These are phyloP conservation scores for Cyphomyrmex costatus DNA, from an alignment of 1,140 invertebrate species.

Conservation along the genomic window DNA sequence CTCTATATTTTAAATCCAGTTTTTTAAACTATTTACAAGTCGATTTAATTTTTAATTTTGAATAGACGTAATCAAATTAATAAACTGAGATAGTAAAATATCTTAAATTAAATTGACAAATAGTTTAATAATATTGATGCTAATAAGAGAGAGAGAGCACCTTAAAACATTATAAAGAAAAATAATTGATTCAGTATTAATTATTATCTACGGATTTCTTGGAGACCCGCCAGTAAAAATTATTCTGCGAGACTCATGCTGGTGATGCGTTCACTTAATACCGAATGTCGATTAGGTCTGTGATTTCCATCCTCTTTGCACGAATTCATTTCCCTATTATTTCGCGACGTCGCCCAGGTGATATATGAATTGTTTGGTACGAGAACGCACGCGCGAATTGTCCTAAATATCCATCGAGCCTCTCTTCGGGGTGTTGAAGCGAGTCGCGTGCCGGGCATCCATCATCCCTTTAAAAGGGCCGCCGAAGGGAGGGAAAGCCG, in stretches of 20 bases:
- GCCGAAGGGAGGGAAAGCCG: constrained; percentile 74
- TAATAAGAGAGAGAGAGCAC: no score
- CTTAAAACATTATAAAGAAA: no score
- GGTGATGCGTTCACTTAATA: constrained; percentile 52
- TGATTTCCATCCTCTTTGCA: constrained; percentile 83
- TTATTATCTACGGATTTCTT: neutral
- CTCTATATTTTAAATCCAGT: no score
- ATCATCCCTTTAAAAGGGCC: constrained; percentile 85
- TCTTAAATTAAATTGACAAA: no score
- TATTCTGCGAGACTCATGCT: constrained; percentile 31
- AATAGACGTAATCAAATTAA: no score
- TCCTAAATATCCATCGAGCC: constrained; percentile 75
- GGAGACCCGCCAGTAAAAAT: constrained; percentile 10
- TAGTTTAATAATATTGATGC: no score
- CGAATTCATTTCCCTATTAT: constrained; percentile 88
- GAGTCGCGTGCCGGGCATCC: constrained; percentile 85
- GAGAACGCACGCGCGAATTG: constrained; percentile 77
- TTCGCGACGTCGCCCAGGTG: constrained; percentile 84
- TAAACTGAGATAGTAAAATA: no score
- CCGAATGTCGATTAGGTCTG: constrained; percentile 55
- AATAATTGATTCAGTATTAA: constrained; percentile 1
- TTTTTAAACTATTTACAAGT: no score
- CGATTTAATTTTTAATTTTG: no score
- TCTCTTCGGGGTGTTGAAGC: constrained; percentile 80
- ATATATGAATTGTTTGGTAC: constrained; percentile 87